Percentiles rank a stretch among this genome's conserved stretches.
phyloP scores from a whole-genome alignment of 2,113 vertebrate genomes.

The Etia nguti region DNA sequence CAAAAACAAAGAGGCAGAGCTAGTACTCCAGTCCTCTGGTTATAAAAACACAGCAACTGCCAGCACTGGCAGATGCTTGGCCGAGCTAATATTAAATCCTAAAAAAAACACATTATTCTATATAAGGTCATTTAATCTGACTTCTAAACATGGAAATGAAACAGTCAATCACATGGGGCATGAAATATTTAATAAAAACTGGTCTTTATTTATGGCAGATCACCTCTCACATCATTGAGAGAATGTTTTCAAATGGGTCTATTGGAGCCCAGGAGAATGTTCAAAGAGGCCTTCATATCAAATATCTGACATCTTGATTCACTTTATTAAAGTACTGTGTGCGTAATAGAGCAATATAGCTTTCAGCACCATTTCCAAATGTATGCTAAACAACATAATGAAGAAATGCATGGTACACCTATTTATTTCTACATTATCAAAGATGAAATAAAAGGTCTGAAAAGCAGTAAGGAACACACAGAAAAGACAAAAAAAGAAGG shows the following conservation, averaged over 20 bases:
- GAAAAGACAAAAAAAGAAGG: background rate
- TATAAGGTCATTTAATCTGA: background rate
- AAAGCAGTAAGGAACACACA: background rate
- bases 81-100: constrained; percentile 47
- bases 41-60: constrained; percentile 43
- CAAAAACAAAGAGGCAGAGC: constrained; percentile 1
- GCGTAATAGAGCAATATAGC: background rate
- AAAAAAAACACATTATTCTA: constrained; percentile 32
- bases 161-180: constrained; percentile 10
- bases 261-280: background rate
- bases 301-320: constrained; percentile 42
- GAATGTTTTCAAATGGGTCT: constrained; percentile 27
- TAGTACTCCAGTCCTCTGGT: constrained; percentile 34
- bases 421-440: background rate
- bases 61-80: constrained; percentile 33
- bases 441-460: background rate
- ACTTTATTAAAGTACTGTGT: constrained; percentile 13
- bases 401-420: background rate
- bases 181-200: constrained; percentile 18
- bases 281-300: constrained; percentile 31
- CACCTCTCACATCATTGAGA: constrained; percentile 1
- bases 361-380: background rate
- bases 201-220: constrained; percentile 11
- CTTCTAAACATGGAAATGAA: constrained; percentile 7
- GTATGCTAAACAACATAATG: background rate